Conservation (phyloP, 1,140 invertebrate genomes). For the Ladona fulva region DNA sequence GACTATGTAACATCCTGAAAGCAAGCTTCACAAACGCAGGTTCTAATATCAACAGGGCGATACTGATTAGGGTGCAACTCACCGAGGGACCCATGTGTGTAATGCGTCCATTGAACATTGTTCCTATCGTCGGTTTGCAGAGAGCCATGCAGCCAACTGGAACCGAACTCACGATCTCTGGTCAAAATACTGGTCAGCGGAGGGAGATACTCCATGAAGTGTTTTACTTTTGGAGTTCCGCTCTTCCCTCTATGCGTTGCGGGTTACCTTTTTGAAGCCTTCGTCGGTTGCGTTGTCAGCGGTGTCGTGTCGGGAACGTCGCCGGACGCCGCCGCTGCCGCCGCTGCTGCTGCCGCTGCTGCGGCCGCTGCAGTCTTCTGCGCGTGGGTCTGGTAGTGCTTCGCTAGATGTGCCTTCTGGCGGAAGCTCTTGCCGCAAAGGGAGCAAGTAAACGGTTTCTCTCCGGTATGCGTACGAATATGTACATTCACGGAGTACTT, state of each 20-base stretch:
- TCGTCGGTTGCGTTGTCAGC: not conserved
- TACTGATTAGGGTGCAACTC: not conserved
- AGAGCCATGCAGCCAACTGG: not conserved
- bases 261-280: conserved; percentile 4
- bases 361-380: conserved; percentile 14
- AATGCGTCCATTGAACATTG: not conserved
- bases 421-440: conserved; percentile 84
- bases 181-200: conserved; percentile 7
- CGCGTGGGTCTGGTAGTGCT: conserved; percentile 89
- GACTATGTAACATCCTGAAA: not conserved
- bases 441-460: conserved; percentile 82
- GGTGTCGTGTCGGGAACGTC: not conserved
- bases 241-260: not conserved
- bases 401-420: conserved; percentile 94
- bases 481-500: conserved; percentile 90
- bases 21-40: not conserved
- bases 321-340: not conserved
- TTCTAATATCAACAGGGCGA: not conserved
- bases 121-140: not conserved
- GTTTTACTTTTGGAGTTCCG: not conserved
- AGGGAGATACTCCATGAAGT: not conserved
- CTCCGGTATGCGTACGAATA: conserved; percentile 81
- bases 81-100: not conserved
- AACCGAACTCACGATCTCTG: not conserved
- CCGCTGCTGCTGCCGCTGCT: not conserved